Evolutionary conservation across 2,113 vertebrate genomes (phyloP).

Genomic region (Tiliqua scincoides): DNA sequence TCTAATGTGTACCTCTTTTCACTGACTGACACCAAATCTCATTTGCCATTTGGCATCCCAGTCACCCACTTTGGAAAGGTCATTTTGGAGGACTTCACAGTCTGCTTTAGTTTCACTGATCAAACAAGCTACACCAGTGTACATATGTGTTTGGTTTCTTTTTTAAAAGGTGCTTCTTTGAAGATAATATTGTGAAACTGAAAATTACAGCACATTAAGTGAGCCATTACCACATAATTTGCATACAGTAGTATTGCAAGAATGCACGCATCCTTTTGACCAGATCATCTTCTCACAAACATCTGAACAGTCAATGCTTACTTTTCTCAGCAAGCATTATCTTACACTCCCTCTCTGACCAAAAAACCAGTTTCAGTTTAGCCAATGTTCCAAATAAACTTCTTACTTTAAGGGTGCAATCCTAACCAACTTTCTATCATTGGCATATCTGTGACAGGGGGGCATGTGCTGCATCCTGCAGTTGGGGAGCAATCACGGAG

Average conservation of each 20-base stretch:
- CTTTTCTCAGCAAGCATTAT: not conserved
- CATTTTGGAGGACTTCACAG: too few species aligned
- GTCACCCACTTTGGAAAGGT: too few species aligned
- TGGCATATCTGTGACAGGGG: too few species aligned
- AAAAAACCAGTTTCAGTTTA: not conserved
- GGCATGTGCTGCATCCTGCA: too few species aligned
- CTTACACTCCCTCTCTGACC: not conserved
- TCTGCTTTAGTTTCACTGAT: not conserved
- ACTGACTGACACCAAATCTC: too few species aligned
- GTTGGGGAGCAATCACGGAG: too few species aligned
- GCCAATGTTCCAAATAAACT: not conserved
- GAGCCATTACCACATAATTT: not conserved
- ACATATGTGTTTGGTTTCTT: not conserved
- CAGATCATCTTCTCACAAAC: not conserved
- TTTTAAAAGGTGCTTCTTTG: fast-evolving
- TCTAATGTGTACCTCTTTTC: too few species aligned
- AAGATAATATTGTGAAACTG: not conserved
- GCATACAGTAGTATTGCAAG: not conserved
- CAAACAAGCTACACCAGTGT: not conserved
- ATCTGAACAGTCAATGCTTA: not conserved
- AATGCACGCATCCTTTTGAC: not conserved
- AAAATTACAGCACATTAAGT: not conserved
- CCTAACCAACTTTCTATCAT: too few species aligned
- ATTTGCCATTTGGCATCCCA: too few species aligned
- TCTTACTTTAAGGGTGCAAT: not conserved